Percentiles rank a stretch among this genome's conserved stretches.
Evolutionary conservation across 2,113 vertebrate genomes (phyloP).

Genomic region (Falcunculus frontatus): DNA sequence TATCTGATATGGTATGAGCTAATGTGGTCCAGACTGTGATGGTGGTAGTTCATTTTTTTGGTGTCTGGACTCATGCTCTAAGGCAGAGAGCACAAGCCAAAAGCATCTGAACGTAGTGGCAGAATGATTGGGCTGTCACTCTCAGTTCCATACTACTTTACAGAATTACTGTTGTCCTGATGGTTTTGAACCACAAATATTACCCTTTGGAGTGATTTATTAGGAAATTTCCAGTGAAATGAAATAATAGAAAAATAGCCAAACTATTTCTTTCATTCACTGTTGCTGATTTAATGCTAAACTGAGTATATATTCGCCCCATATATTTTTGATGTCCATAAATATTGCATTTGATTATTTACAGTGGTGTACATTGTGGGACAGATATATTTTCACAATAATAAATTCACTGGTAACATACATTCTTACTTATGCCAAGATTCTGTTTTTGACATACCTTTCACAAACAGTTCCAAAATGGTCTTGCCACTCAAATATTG

Average conservation of each 20-base stretch:
- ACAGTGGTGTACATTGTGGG: conserved; percentile 32
- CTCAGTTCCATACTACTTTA: not conserved
- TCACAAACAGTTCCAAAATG: not conserved
- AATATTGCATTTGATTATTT: conserved; percentile 20
- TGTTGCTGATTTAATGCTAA: conserved; percentile 10
- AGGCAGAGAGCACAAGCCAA: conserved; percentile 6
- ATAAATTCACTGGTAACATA: conserved; percentile 2
- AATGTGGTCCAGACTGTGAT: not conserved
- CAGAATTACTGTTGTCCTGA: not conserved
- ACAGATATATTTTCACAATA: conserved; percentile 37
- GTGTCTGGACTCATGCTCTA: conserved; percentile 6
- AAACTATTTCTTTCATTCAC: conserved; percentile 12
- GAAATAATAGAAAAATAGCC: not conserved
- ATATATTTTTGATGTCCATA: conserved; percentile 48
- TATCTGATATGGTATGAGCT: not conserved
- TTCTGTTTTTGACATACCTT: conserved; percentile 21
- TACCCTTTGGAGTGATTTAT: not conserved
- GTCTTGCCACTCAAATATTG: conserved; percentile 37
- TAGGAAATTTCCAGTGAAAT: not conserved
- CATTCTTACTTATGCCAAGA: conserved; percentile 5
- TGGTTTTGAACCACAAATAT: conserved; percentile 19
- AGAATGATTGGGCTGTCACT: not conserved
- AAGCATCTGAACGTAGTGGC: not conserved
- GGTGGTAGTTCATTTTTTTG: not conserved
- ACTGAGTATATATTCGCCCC: not conserved